Evolutionary conservation across 2,888 invertebrate genomes (phyloP), one percentile per base, ranked within the genome.

Genomic region (Amorpha juglandis): DNA sequence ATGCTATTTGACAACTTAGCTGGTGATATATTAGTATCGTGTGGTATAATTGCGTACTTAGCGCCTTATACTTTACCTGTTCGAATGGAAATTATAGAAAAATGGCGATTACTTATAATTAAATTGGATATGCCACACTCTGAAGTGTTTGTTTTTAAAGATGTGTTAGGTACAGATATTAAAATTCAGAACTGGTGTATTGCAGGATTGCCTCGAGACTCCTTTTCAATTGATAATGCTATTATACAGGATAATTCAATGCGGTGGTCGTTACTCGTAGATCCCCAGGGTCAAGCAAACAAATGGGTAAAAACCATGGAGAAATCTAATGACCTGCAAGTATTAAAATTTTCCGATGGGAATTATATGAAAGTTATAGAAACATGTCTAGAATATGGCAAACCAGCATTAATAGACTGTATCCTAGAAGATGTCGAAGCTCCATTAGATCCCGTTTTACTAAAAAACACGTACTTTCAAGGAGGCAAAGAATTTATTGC

Each of bases 111-210:
- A n/a, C 94, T 95, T 55, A 95, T 97, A 7, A 94, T 95, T 70
- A 86, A 94, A 27, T 89, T 96, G 68, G 88, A 95, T 4, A 97
- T 98, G 81, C 97, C 98, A 0, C 96, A 96, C 79, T 97, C 97
- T 0, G 91, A 94, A 33, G 89, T 94, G 14, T 98, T 96, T 84
- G 95, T 95, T 38, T 95, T 98, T 65, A 95, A 95, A 58, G 94
- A 94, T 66, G 95, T 96, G 11, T 91, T 99, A 66, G 98, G 98
- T 0, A 95, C 97, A 21, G 97, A 98, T 70, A 97, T 98, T 42
- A 96, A 96, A 84, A 97, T 97, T 74, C 97, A 98, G 88, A 95
- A 96, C 70, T 98, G 98, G 98, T 96, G 96, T 80, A 97, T 97
- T 72, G 95, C 95, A 68, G 97, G 97, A 1, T 90, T 98, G 67